These are phyloP conservation scores for Drosophila helvetica DNA, from an alignment of 2,888 invertebrate species.

Conservation along the genomic window DNA sequence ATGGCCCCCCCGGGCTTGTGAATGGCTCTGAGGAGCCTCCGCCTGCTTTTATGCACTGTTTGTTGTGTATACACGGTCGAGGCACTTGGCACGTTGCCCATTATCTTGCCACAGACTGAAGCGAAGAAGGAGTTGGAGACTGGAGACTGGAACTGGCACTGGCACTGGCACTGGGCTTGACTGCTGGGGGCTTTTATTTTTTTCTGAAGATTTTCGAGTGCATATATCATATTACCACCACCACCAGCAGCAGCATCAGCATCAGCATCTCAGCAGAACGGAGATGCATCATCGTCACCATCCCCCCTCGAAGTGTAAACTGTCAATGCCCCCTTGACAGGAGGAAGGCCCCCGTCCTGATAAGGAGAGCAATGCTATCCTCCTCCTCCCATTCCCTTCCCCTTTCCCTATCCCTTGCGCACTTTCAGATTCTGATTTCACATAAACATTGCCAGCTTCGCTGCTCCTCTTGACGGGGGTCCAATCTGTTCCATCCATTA, in stretches of 20 bases:
- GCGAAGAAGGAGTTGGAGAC: constrained; percentile 2
- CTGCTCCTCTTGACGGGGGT: constrained; percentile 49
- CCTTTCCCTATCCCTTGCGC: constrained; percentile 1
- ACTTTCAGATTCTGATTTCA: constrained; percentile 19
- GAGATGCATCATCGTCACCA: constrained; percentile 40
- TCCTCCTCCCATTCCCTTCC: too few species aligned
- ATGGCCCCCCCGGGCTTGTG: constrained; percentile 29
- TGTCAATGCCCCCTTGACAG: constrained; percentile 51
- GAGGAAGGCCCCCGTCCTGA: constrained; percentile 27
- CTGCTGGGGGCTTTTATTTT: constrained; percentile 16
- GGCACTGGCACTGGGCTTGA: constrained; percentile 4
- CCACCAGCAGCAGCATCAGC: constrained; percentile 7
- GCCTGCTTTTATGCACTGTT: constrained; percentile 74
- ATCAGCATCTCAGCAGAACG: neutral
- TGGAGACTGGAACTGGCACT: constrained; percentile 17
- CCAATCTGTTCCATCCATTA: constrained; percentile 49
- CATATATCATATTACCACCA: constrained; percentile 70
- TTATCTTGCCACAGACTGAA: constrained; percentile 56
- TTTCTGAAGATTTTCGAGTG: constrained; percentile 61
- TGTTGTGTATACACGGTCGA: constrained; percentile 52
- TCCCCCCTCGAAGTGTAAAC: constrained; percentile 37
- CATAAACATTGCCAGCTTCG: constrained; percentile 56
- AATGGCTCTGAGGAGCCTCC: constrained; percentile 46
- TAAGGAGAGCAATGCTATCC: neutral
- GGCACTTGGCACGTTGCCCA: constrained; percentile 78